A percentile compares a stretch with the other conserved stretches of the same genome.
phyloP scores from a whole-genome alignment of 1,140 invertebrate genomes.

The Drosophila kikkawai region DNA sequence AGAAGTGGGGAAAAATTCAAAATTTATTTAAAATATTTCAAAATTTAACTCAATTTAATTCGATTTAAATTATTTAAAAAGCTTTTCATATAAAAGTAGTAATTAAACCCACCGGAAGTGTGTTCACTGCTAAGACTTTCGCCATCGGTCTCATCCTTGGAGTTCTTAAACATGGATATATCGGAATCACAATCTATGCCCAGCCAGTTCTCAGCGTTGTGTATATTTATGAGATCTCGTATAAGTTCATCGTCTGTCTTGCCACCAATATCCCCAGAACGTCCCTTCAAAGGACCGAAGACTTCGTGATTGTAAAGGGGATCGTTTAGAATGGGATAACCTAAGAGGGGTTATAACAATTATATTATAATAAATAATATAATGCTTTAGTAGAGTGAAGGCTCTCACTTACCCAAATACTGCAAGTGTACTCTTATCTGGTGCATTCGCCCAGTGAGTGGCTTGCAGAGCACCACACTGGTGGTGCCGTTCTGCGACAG shows the following conservation, averaged over 20 bases:
- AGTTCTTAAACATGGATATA: conserved; percentile 90
- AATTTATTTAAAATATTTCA: not conserved
- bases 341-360: conserved; percentile 2
- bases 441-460: conserved; percentile 98
- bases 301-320: conserved; percentile 97
- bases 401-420: conserved; percentile 86
- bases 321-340: conserved; percentile 95
- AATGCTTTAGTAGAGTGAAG: too few species aligned
- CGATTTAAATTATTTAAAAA: not conserved
- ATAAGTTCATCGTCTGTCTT: conserved; percentile 96
- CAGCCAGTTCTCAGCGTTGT: conserved; percentile 97
- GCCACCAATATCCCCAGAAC: conserved; percentile 94
- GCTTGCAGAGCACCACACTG: conserved; percentile 96
- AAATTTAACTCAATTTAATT: too few species aligned
- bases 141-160: conserved; percentile 87
- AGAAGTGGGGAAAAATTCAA: not conserved
- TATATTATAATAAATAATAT: not conserved
- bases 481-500: conserved; percentile 94
- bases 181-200: conserved; percentile 96
- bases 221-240: conserved; percentile 94
- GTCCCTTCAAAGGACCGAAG: conserved; percentile 96
- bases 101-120: conserved; percentile 66
- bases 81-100: not conserved
- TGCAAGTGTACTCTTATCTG: conserved; percentile 99
- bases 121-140: conserved; percentile 51